Base-by-base conservation (phyloP, 2,888 invertebrate species). In the Candidula unifasciata region DNA sequence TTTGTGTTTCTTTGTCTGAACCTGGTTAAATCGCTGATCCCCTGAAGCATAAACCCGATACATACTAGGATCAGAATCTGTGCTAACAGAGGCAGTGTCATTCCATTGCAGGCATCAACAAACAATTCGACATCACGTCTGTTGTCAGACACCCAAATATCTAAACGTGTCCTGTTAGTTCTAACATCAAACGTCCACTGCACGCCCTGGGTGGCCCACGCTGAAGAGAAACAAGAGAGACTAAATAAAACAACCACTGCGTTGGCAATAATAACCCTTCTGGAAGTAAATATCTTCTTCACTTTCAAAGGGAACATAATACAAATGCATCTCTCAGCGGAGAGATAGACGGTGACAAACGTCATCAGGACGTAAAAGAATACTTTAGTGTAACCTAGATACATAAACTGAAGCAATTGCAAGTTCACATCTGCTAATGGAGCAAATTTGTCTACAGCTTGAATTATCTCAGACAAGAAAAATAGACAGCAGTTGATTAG, bases 111-210 rank as follows among this genome's bases (percentile, higher is more conserved):
- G 13, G 13, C 44, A 44, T 44, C 44, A 44, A 44, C 44, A 37
- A 66, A 79, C 3, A 35, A 2, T 24, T 66, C 24, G 13, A n/a
- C n/a, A 10, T 66, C n/a, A 27, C n/a, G 66, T 27, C 35, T 16
- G 33, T 73, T n/a, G 33, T 10, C 35, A 13, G 73, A 33, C 37
- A 73, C 3, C 35, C 73, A 35, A 8, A 73, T 13, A 21, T 24
- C 24, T 16, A 73, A 27, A n/a, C 73, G 73, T 35, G 73, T 73
- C n/a, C 3, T 73, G 73, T 73, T 73, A 35, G 13, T 21, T 5
- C 5, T 35, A n/a, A 37, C 18, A 44, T 73, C 35, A 33, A 73
- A 73, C 73, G 16, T 21, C 73, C 73, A 73, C 73, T 33, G 73
- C 24, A 73, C 3, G 3, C 35, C 37, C 5, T 73, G 73, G 21